Percentiles rank a stretch among this genome's conserved stretches.
Evolutionary conservation across 2,888 invertebrate genomes (phyloP).

Genomic region (Brenthis daphne): DNA sequence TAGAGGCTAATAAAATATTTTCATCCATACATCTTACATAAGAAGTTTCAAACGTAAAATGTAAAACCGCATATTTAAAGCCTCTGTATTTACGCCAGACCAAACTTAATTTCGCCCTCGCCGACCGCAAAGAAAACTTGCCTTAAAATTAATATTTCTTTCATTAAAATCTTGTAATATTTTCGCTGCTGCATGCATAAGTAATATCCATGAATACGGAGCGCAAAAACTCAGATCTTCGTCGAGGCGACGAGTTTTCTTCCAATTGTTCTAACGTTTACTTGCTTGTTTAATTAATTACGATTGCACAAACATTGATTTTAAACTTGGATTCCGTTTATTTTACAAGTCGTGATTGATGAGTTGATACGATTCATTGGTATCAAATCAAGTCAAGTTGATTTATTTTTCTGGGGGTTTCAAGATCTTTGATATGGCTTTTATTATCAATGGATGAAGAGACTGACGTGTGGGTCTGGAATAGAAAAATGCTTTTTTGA

Average conservation of each 20-base stretch:
- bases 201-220: conserved; percentile 80
- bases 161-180: conserved; percentile 84
- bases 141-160: conserved; percentile 83
- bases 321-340: background rate
- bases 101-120: conserved; percentile 71
- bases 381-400: too few relatives aligned
- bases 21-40: conserved; percentile 1
- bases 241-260: conserved; percentile 11
- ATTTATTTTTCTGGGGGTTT: too few relatives aligned
- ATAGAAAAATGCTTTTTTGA: too few relatives aligned
- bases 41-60: conserved; percentile 27
- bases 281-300: conserved; percentile 47
- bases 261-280: conserved; percentile 29
- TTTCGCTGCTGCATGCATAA: conserved; percentile 83
- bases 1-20: background rate
- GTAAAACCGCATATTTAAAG: conserved; percentile 51
- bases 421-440: too few relatives aligned
- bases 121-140: conserved; percentile 77
- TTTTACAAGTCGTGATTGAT: background rate
- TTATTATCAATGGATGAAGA: too few relatives aligned
- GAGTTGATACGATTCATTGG: background rate
- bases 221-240: conserved; percentile 59
- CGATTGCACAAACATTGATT: conserved; percentile 34
- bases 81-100: conserved; percentile 45
- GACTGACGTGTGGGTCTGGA: too few relatives aligned